A percentile compares a stretch with the other conserved stretches of the same genome.
These are phyloP conservation scores for Panzeria rudis DNA, from an alignment of 2,888 invertebrate genomes.

Conservation along the genomic window DNA sequence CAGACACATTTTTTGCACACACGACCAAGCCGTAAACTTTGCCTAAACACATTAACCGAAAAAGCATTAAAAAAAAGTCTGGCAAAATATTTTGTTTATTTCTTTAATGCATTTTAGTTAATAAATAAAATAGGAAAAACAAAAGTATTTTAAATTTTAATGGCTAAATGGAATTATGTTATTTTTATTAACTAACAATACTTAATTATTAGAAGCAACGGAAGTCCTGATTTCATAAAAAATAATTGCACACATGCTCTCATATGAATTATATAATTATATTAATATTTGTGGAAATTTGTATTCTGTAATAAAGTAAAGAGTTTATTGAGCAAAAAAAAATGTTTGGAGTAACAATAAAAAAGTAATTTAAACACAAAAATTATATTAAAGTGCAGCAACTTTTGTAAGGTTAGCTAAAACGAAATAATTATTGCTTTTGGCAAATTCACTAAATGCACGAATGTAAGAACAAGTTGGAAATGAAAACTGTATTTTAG, in stretches of 20 bases:
- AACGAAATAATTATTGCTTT: too few relatives aligned
- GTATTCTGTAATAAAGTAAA: background rate
- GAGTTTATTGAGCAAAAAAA: background rate
- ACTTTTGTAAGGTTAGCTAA: too few relatives aligned
- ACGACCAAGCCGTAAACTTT: constrained; percentile 45
- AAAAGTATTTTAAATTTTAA: background rate
- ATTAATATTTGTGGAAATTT: background rate
- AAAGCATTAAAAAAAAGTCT: constrained; percentile 21
- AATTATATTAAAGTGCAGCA: too few relatives aligned
- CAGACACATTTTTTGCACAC: background rate
- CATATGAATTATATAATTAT: background rate
- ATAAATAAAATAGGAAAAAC: background rate
- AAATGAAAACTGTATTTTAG: too few relatives aligned
- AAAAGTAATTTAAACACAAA: background rate
- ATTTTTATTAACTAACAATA: constrained; percentile 1
- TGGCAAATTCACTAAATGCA: too few relatives aligned
- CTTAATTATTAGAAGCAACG: constrained; percentile 23
- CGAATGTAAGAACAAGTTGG: too few relatives aligned
- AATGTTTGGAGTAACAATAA: background rate
- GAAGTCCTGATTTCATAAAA: constrained; percentile 47
- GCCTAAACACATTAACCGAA: constrained; percentile 33
- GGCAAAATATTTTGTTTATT: background rate
- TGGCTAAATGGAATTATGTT: constrained; percentile 3
- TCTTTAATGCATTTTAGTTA: constrained; percentile 8
- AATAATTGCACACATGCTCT: background rate